Conservation (phyloP, 2,888 invertebrate species). For the Choristoneura rosaceana region DNA sequence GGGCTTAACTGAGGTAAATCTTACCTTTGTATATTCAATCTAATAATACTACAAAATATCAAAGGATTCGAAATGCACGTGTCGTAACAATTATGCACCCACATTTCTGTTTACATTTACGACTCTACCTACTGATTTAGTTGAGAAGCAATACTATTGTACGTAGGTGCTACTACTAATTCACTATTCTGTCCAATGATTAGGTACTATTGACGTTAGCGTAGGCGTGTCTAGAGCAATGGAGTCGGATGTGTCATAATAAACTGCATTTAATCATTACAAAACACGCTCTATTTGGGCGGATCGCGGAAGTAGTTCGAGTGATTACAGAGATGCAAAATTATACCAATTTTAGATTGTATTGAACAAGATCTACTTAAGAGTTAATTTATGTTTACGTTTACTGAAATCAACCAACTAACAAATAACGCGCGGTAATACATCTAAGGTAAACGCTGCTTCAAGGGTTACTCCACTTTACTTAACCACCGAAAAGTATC, state of each 20-base stretch:
- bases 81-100: too few relatives aligned
- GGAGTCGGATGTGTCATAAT: conserved; percentile 16
- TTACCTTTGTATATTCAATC: too few relatives aligned
- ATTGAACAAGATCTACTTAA: conserved; percentile 2
- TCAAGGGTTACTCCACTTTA: too few relatives aligned
- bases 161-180: too few relatives aligned
- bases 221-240: conserved; percentile 6
- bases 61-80: too few relatives aligned
- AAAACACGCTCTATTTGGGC: conserved; percentile 18
- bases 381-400: not conserved
- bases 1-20: too few relatives aligned
- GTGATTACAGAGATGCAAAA: conserved; percentile 53
- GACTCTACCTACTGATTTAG: too few relatives aligned
- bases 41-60: too few relatives aligned
- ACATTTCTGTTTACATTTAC: too few relatives aligned
- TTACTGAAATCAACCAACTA: not conserved
- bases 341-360: conserved; percentile 52
- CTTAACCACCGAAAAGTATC: too few relatives aligned
- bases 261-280: conserved; percentile 29
- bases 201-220: not conserved
- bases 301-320: conserved; percentile 60
- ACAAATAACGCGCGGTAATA: not conserved
- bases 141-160: too few relatives aligned
- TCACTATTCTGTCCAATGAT: not conserved
- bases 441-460: too few relatives aligned